These are phyloP conservation scores for Heliothis peltigera DNA, from an alignment of 2,888 invertebrate genomes.

Conservation along the genomic window DNA sequence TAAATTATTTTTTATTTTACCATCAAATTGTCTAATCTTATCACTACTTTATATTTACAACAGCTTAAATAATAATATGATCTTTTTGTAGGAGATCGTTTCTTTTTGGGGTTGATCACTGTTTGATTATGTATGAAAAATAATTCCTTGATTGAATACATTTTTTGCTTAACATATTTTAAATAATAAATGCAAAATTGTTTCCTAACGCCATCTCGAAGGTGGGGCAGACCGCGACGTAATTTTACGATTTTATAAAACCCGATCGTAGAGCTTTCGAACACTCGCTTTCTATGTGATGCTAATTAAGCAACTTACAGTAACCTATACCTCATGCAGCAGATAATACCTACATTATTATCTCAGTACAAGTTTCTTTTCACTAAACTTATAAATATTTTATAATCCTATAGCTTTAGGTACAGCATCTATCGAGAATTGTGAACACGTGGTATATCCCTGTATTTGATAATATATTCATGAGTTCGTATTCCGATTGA, in stretches of 20 bases:
- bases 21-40: conserved; percentile 39
- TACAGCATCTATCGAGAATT: neutral
- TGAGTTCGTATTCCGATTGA: conserved; percentile 17
- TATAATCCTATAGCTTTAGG: neutral
- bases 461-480: neutral
- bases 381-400: neutral
- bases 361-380: neutral
- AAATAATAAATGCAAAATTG: conserved; percentile 34
- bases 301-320: neutral
- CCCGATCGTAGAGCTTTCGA: neutral
- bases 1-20: conserved; percentile 59
- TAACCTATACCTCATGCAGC: neutral
- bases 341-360: neutral
- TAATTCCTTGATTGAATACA: conserved; percentile 36
- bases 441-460: conserved; percentile 11
- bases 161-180: conserved; percentile 10
- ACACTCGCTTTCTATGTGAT: neutral
- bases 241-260: too few relatives aligned
- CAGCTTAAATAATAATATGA: conserved; percentile 30
- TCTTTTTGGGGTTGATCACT: conserved; percentile 23
- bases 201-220: too few relatives aligned
- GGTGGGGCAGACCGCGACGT: too few relatives aligned
- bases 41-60: conserved; percentile 57
- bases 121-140: conserved; percentile 23
- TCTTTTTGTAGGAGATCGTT: conserved; percentile 39